Conservation (phyloP, 1,140 invertebrate species). For the Araneus ventricosus region DNA sequence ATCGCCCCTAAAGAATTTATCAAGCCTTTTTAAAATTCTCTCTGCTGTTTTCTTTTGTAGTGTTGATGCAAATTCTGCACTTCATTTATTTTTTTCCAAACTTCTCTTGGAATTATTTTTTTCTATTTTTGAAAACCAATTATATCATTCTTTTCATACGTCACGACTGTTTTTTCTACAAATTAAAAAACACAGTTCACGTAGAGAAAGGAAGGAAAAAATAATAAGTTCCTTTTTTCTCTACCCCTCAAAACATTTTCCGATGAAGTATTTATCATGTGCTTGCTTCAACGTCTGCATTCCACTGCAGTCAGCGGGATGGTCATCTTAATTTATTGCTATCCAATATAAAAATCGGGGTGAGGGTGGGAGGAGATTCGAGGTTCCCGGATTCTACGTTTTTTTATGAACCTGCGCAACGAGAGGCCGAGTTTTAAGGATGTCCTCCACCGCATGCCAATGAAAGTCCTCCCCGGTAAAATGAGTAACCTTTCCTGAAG, state of each 20-base stretch:
- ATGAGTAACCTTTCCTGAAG: constrained; percentile 9
- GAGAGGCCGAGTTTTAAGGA: constrained; percentile 2
- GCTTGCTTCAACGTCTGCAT: background rate
- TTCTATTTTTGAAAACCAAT: too few species aligned
- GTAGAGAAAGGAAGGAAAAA: too few species aligned
- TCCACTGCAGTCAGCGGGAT: background rate
- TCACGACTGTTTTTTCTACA: too few species aligned
- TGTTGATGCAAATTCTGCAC: too few species aligned
- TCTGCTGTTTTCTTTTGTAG: too few species aligned
- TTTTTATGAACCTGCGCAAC: background rate
- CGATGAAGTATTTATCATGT: background rate
- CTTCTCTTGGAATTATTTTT: too few species aligned
- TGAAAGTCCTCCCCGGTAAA: background rate
- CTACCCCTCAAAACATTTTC: background rate
- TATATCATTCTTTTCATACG: too few species aligned
- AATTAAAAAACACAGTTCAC: too few species aligned
- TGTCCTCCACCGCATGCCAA: background rate
- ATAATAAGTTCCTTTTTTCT: too few species aligned
- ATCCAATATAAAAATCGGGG: constrained; percentile 13
- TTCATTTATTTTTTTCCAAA: too few species aligned
- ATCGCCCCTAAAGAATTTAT: too few species aligned
- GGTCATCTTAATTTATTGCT: constrained; percentile 6
- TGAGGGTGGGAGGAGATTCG: background rate
- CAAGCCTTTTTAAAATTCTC: too few species aligned
- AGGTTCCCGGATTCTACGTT: background rate